Percentiles rank a stretch among this genome's conserved stretches.
Conservation (phyloP, 2,797 vertebrate genomes). For the Lithobates pipiens region DNA sequence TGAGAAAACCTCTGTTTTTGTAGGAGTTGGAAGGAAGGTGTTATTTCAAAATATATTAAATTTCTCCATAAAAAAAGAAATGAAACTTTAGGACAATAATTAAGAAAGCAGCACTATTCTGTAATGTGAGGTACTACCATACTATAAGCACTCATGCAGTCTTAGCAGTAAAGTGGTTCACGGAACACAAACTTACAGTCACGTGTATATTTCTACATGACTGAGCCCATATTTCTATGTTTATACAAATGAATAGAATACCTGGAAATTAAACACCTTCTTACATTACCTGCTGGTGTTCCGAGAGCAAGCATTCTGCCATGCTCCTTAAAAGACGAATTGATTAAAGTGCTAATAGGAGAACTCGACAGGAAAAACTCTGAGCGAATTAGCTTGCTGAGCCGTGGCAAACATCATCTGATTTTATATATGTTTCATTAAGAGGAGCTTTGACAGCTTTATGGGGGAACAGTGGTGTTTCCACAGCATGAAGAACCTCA, state of each 20-base stretch:
- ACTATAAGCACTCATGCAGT: slow-evolving; percentile 44
- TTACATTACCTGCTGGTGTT: slow-evolving; percentile 69
- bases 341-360: slow-evolving; percentile 72
- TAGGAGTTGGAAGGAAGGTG: slow-evolving; percentile 47
- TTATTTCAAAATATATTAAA: slow-evolving; percentile 54
- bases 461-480: slow-evolving; percentile 81
- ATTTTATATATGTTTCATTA: slow-evolving; percentile 83
- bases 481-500: slow-evolving; percentile 76
- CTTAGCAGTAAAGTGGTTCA: slow-evolving; percentile 52
- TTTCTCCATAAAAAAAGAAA: slow-evolving; percentile 50
- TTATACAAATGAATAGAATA: slow-evolving; percentile 67
- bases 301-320: slow-evolving; percentile 62
- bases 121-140: slow-evolving; percentile 39
- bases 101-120: slow-evolving; percentile 38
- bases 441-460: slow-evolving; percentile 81
- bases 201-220: slow-evolving; percentile 51
- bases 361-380: slow-evolving; percentile 70
- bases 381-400: slow-evolving; percentile 75
- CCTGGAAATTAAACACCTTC: slow-evolving; percentile 73
- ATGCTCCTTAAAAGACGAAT: slow-evolving; percentile 68
- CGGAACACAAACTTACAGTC: slow-evolving; percentile 37
- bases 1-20: slow-evolving; percentile 36
- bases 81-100: slow-evolving; percentile 58
- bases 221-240: slow-evolving; percentile 67
- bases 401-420: slow-evolving; percentile 76